Percentiles rank a stretch among this genome's conserved stretches.
These are phyloP conservation scores for Reticulitermes lucifugus DNA, from an alignment of 2,888 invertebrate genomes.

Conservation along the genomic window DNA sequence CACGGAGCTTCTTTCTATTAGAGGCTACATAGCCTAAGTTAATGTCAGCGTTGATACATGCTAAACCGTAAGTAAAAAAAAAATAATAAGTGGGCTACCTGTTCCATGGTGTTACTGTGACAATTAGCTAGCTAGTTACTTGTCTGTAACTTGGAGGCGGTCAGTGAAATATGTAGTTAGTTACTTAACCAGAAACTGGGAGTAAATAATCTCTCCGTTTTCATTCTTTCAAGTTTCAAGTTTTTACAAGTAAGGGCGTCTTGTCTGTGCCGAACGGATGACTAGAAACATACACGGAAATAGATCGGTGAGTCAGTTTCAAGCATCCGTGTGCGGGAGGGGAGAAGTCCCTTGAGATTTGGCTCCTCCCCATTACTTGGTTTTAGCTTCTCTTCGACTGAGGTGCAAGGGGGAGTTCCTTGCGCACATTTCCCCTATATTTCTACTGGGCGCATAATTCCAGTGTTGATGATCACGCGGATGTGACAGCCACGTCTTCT, in stretches of 20 bases:
- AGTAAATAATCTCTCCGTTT: too few relatives aligned
- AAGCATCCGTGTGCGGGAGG: constrained; percentile 35
- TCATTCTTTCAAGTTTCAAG: neutral
- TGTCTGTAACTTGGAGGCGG: too few relatives aligned
- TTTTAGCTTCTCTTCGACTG: constrained; percentile 2
- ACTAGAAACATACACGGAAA: constrained; percentile 13
- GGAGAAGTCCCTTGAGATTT: constrained; percentile 46
- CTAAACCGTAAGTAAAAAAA: too few relatives aligned
- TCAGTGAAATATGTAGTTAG: too few relatives aligned
- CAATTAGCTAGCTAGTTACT: too few relatives aligned
- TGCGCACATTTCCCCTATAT: neutral
- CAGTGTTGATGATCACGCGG: neutral
- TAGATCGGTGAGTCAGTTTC: constrained; percentile 41
- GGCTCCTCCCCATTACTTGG: constrained; percentile 41
- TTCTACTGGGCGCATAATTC: too few relatives aligned
- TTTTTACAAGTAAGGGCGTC: neutral
- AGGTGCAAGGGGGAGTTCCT: neutral
- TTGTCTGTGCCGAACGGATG: neutral
- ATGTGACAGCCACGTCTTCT: neutral
- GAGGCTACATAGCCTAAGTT: too few relatives aligned
- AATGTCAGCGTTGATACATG: too few relatives aligned
- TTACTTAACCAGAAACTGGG: too few relatives aligned
- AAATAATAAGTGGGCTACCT: too few relatives aligned
- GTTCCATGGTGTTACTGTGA: too few relatives aligned
- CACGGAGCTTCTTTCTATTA: too few relatives aligned